phyloP scores from a whole-genome alignment of 2,888 invertebrate genomes.

The Sinotaia quadrata region DNA sequence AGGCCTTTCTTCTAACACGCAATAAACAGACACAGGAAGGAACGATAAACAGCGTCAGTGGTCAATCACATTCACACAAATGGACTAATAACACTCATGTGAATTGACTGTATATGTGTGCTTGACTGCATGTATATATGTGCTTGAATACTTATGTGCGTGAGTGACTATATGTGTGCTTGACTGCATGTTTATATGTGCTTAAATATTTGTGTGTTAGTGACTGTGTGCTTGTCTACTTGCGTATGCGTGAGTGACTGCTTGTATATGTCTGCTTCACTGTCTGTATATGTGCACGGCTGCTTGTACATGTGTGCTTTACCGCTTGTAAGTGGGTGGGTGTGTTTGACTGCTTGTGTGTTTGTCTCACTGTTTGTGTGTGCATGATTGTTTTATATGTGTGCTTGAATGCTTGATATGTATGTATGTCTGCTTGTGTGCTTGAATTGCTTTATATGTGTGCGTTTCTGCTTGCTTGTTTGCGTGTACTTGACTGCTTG shows the following conservation, averaged over 20 bases:
- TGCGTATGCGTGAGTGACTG: slow-evolving; percentile 1
- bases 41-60: too few relatives aligned
- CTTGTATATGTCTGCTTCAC: background rate
- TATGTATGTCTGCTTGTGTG: too few relatives aligned
- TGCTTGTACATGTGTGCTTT: background rate
- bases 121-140: background rate
- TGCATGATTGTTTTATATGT: background rate
- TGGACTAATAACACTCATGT: too few relatives aligned
- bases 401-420: too few relatives aligned
- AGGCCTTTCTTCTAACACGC: too few relatives aligned
- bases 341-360: slow-evolving; percentile 5
- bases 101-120: slow-evolving; percentile 14
- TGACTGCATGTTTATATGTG: slow-evolving; percentile 1
- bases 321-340: background rate
- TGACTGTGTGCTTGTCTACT: background rate
- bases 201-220: slow-evolving; percentile 3
- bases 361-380: background rate
- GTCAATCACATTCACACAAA: too few relatives aligned
- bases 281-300: background rate
- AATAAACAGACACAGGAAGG: too few relatives aligned
- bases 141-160: too few relatives aligned
- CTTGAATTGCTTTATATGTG: too few relatives aligned
- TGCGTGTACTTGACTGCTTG: too few relatives aligned
- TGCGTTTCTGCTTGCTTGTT: too few relatives aligned
- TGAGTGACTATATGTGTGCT: slow-evolving; percentile 8